phyloP scores from a whole-genome alignment of 2,797 vertebrate species.

The Caiman crocodilus region DNA sequence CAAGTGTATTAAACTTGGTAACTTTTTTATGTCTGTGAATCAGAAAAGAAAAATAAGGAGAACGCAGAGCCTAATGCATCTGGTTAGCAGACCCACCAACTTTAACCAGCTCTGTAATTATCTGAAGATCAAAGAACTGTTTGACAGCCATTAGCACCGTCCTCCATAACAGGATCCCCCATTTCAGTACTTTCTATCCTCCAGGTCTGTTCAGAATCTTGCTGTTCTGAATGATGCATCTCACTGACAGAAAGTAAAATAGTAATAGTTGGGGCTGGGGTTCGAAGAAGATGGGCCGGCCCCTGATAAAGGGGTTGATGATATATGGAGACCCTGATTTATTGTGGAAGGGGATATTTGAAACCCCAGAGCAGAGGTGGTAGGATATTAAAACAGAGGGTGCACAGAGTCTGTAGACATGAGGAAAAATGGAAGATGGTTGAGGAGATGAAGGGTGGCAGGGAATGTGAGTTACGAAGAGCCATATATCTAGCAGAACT shows the following conservation, averaged over 20 bases:
- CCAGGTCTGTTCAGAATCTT: neutral
- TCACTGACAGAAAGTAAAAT: neutral
- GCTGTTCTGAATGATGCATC: neutral
- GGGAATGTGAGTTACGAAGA: no score
- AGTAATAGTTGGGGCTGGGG: neutral
- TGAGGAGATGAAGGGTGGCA: neutral
- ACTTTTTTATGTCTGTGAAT: slow-evolving; percentile 46
- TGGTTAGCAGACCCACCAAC: slow-evolving; percentile 48
- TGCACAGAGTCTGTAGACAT: neutral
- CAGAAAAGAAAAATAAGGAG: slow-evolving; percentile 24
- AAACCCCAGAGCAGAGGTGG: neutral
- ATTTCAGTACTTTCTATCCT: slow-evolving; percentile 16
- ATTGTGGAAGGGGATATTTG: neutral
- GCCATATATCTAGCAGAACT: no score
- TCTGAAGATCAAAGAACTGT: slow-evolving; percentile 62
- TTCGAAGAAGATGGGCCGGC: neutral
- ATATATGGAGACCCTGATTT: neutral
- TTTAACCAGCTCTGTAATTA: slow-evolving; percentile 19
- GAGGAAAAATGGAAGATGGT: neutral
- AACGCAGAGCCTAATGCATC: slow-evolving; percentile 61
- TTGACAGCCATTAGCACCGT: slow-evolving; percentile 62
- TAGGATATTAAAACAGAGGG: neutral
- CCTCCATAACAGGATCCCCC: neutral
- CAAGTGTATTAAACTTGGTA: slow-evolving; percentile 23
- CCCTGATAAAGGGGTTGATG: neutral